These are phyloP conservation scores for Epinotia demarniana DNA, from an alignment of 2,888 invertebrate species.

Conservation along the genomic window DNA sequence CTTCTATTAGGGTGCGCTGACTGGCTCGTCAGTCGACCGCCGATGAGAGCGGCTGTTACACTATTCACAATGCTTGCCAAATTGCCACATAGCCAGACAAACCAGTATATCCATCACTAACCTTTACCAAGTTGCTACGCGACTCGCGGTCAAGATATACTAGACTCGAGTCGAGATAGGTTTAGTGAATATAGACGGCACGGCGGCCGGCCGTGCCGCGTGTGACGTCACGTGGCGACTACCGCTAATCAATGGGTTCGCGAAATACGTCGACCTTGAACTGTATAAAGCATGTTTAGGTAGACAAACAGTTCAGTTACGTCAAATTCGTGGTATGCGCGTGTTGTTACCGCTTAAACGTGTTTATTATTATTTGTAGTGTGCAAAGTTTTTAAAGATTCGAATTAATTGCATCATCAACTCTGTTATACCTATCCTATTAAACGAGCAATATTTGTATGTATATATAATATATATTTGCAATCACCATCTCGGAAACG, in stretches of 20 bases:
- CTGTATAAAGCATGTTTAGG: conserved; percentile 13
- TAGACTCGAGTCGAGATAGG: neutral
- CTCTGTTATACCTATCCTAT: neutral
- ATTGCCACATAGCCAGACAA: neutral
- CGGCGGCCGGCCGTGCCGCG: neutral
- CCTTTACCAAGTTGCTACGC: neutral
- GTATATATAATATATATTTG: no score
- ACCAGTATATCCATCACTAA: neutral
- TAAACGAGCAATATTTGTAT: no score
- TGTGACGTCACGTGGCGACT: conserved; percentile 45
- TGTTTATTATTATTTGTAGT: neutral
- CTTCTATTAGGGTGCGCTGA: conserved; percentile 48
- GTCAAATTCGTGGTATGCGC: neutral
- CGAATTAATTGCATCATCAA: neutral
- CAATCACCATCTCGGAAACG: no score
- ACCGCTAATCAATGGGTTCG: conserved; percentile 36
- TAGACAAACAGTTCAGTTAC: neutral
- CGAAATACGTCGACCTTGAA: conserved; percentile 35
- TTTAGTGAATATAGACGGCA: conserved; percentile 4
- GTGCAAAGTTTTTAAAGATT: neutral
- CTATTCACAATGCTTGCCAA: neutral
- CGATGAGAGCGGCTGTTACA: conserved; percentile 10
- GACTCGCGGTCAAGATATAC: neutral
- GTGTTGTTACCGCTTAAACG: neutral
- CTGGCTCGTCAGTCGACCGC: conserved; percentile 49